Base-by-base conservation (phyloP, 2,797 vertebrate species). In the Cyprinodon diabolis region DNA sequence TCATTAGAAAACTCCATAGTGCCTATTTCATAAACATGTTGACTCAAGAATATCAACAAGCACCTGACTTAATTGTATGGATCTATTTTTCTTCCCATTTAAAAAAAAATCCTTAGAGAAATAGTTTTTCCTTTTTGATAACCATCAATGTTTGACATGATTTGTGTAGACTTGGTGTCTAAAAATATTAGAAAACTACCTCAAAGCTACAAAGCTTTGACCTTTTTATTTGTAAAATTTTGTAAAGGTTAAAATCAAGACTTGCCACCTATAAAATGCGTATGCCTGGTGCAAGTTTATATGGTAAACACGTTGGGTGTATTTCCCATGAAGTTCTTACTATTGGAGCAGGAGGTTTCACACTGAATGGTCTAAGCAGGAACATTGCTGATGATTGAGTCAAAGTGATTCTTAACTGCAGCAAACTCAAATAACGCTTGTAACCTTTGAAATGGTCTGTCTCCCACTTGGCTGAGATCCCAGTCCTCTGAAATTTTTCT, bases 301-400 rank as follows among this genome's bases (percentile, higher is more conserved):
- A 13, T 48, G 78, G 71, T 80, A 76, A 45, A 79, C 68, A 12
- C 30, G 45, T 54, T 17, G 30, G 51, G 65, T 58, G 77, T 79
- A 71, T 84, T 91, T 89, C 85, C 85, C 84, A 87, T 79, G 77
- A 86, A 83, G 52, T 65, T 21, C 63, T 57, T 19, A 68, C 56
- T 74, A 80, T 84, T 74, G 72, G 80, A 54, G 63, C 74, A 78
- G 72, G 71, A 71, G 76, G 62, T 81, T 76, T 37, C 21, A 37
- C 78, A 48, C 56, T 45, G 52, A 72, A 55, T 51, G 45, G 47
- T 57, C 48, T 25, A 43, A 54, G 57, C n/a, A 43, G 35, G 37
- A 83, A 62, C 68, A 69, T 40, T 79, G 79, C 67, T 55, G 77
- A 80, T 66, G 63, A 74, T 68, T 57, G 21, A 75, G 66, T 78